These are phyloP conservation scores for Eubasilissa regina DNA, from an alignment of 1,140 invertebrate genomes.

Conservation along the genomic window DNA sequence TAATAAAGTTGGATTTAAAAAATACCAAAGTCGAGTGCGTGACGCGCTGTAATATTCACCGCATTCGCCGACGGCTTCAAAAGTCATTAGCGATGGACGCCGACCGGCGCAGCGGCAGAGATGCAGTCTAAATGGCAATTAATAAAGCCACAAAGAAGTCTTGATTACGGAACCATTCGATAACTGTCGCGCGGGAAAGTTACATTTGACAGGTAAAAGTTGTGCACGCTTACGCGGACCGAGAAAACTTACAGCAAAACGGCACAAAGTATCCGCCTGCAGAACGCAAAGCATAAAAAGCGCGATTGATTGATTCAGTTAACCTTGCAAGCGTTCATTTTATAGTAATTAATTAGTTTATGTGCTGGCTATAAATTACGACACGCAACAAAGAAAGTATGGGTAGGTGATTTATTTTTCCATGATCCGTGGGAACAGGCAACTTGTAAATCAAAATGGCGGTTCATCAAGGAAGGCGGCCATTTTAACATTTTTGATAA, in stretches of 20 bases:
- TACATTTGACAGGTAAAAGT: slow-evolving; percentile 15
- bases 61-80: slow-evolving; percentile 12
- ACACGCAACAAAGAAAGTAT: too few relatives aligned
- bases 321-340: not conserved
- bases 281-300: not conserved
- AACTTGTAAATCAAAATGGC: too few relatives aligned
- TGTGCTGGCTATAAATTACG: not conserved
- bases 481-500: too few relatives aligned
- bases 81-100: slow-evolving; percentile 33
- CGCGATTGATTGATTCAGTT: not conserved
- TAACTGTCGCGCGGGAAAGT: slow-evolving; percentile 7
- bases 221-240: not conserved
- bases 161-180: slow-evolving; percentile 13
- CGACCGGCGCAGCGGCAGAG: slow-evolving; percentile 16
- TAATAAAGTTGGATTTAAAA: slow-evolving; percentile 31
- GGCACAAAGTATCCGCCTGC: not conserved
- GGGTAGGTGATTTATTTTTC: too few relatives aligned
- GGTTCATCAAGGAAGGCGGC: too few relatives aligned
- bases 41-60: not conserved
- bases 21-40: slow-evolving; percentile 15
- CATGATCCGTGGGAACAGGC: too few relatives aligned
- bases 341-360: slow-evolving; percentile 8
- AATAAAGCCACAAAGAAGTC: slow-evolving; percentile 18
- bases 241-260: not conserved
- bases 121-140: slow-evolving; percentile 23